Conservation (phyloP, 2,797 vertebrate genomes). For the Mus caroli region DNA sequence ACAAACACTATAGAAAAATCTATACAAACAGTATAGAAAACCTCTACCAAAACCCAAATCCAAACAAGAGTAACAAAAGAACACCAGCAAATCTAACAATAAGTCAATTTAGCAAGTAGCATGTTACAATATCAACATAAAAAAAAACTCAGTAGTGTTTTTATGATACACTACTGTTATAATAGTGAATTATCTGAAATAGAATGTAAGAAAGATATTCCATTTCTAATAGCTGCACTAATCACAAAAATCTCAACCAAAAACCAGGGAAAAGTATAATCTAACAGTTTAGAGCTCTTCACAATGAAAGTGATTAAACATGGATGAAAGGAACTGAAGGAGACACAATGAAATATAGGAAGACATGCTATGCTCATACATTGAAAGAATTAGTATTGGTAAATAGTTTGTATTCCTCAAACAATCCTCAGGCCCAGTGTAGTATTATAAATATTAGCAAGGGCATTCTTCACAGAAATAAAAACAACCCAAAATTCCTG, state of each 20-base stretch:
- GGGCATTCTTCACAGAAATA: neutral
- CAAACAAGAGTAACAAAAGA: neutral
- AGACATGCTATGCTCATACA: neutral
- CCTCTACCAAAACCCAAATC: too few species aligned
- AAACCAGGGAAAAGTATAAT: neutral
- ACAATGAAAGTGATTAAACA: neutral
- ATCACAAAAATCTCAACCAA: neutral
- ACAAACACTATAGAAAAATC: neutral
- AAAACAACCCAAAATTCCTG: neutral
- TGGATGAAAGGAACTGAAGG: neutral
- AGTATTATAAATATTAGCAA: neutral
- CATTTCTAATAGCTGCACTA: neutral
- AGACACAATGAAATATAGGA: neutral
- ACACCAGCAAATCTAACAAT: neutral
- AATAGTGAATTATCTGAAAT: neutral
- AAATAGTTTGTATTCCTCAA: neutral
- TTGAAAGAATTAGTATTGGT: neutral
- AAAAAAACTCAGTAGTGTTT: neutral
- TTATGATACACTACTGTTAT: neutral
- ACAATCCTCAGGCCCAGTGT: too few species aligned
- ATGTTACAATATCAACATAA: neutral
- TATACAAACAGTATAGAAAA: neutral
- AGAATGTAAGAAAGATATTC: neutral
- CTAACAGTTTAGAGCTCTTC: neutral
- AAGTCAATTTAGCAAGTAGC: neutral